phyloP scores from a whole-genome alignment of 2,888 invertebrate species.

The Fragum whitleyi region DNA sequence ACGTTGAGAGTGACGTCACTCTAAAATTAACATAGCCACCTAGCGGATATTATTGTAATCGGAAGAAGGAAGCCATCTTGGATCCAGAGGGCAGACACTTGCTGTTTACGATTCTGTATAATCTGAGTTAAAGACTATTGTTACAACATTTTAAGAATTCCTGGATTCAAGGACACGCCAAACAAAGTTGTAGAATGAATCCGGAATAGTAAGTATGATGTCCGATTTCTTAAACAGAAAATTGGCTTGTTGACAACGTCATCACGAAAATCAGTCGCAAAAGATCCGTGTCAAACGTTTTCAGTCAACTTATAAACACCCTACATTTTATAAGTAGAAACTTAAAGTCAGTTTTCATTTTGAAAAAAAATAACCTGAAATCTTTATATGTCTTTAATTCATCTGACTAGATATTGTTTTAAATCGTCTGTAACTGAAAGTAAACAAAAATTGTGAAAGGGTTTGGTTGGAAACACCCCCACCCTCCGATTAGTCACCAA shows the following conservation, averaged over 20 bases:
- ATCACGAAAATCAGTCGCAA: constrained; percentile 56
- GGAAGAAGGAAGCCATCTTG: constrained; percentile 82
- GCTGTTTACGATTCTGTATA: background rate
- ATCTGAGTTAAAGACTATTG: constrained; percentile 7
- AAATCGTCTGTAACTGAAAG: background rate
- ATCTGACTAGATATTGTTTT: too few relatives aligned
- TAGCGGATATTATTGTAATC: constrained; percentile 72
- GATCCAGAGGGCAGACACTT: constrained; percentile 62
- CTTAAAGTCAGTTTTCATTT: too few relatives aligned
- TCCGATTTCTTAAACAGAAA: background rate
- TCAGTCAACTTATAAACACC: constrained; percentile 9
- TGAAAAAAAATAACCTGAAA: too few relatives aligned
- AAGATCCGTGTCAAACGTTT: constrained; percentile 30
- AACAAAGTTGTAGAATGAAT: constrained; percentile 58
- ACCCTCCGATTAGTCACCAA: constrained; percentile 4
- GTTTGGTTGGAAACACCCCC: constrained; percentile 8
- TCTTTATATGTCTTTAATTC: too few relatives aligned
- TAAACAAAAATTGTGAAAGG: background rate
- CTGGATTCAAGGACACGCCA: constrained; percentile 9
- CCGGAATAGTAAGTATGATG: constrained; percentile 65
- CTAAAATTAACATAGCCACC: constrained; percentile 74
- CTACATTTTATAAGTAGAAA: too few relatives aligned
- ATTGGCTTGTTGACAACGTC: constrained; percentile 46
- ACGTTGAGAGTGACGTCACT: constrained; percentile 80
- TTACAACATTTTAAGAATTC: background rate